Evolutionary conservation across 2,113 vertebrate genomes (phyloP).

Genomic region (Spermophilus dauricus): DNA sequence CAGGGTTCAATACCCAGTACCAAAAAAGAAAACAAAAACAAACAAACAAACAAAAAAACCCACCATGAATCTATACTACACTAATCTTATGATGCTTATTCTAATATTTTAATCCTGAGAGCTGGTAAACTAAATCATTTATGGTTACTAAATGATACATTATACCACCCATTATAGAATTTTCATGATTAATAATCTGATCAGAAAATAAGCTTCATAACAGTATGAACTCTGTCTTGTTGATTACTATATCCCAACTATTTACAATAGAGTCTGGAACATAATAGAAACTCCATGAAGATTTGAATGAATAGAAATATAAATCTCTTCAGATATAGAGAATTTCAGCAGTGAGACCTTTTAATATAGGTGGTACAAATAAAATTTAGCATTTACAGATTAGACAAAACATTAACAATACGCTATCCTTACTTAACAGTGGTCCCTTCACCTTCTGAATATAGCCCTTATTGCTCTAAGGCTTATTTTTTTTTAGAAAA

Average conservation of each 20-base stretch:
- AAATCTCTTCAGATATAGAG: slow-evolving; percentile 26
- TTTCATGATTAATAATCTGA: slow-evolving; percentile 41
- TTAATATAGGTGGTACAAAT: neutral
- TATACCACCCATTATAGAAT: neutral
- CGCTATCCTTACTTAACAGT: neutral
- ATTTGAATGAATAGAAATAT: slow-evolving; percentile 38
- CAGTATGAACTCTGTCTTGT: neutral
- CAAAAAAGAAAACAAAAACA: too few relatives aligned
- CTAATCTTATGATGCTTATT: slow-evolving; percentile 45
- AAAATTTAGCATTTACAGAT: slow-evolving; percentile 37
- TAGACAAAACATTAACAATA: slow-evolving; percentile 41
- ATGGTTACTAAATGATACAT: neutral
- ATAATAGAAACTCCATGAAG: slow-evolving; percentile 18
- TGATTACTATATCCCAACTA: neutral
- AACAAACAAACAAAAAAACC: too few relatives aligned
- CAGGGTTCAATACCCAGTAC: too few relatives aligned
- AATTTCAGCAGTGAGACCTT: neutral
- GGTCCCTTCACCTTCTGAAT: too few relatives aligned
- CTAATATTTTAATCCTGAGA: slow-evolving; percentile 55
- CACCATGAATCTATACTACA: neutral
- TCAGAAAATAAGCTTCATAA: neutral
- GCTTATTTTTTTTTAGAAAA: too few relatives aligned
- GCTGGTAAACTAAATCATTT: slow-evolving; percentile 13
- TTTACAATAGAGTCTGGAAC: neutral
- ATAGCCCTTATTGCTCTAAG: too few relatives aligned